phyloP scores from a whole-genome alignment of 2,797 vertebrate species.

The Jordanella pulchra region DNA sequence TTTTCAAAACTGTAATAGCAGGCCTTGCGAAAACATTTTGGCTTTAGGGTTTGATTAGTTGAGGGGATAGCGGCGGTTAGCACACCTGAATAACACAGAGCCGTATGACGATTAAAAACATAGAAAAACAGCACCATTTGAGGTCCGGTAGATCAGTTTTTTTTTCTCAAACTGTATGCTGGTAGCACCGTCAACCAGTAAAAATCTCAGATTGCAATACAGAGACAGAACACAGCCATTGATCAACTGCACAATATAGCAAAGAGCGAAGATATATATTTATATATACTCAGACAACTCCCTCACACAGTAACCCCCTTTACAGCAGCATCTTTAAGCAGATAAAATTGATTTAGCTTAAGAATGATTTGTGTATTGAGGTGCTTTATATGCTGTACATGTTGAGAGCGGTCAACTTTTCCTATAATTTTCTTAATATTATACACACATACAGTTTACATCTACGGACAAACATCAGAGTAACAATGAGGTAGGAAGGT shows the following conservation, averaged over 20 bases:
- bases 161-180: slow-evolving; percentile 78
- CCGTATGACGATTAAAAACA: slow-evolving; percentile 77
- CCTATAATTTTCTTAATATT: slow-evolving; percentile 67
- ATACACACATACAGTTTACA: slow-evolving; percentile 77
- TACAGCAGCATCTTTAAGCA: slow-evolving; percentile 79
- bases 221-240: slow-evolving; percentile 75
- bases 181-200: slow-evolving; percentile 85
- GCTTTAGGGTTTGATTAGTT: slow-evolving; percentile 70
- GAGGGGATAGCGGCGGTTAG: slow-evolving; percentile 68
- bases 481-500: slow-evolving; percentile 88
- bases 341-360: slow-evolving; percentile 71
- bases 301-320: slow-evolving; percentile 64
- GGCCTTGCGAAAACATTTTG: slow-evolving; percentile 67
- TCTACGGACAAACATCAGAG: slow-evolving; percentile 82
- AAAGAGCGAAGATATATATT: slow-evolving; percentile 71
- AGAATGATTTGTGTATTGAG: slow-evolving; percentile 77
- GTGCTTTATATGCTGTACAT: slow-evolving; percentile 79
- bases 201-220: slow-evolving; percentile 76
- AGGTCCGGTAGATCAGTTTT: slow-evolving; percentile 81
- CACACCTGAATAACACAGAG: slow-evolving; percentile 75
- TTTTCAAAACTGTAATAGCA: slow-evolving; percentile 69
- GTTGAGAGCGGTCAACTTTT: slow-evolving; percentile 75
- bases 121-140: slow-evolving; percentile 87
- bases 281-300: slow-evolving; percentile 65
- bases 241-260: slow-evolving; percentile 75